These are phyloP conservation scores for Rhea pennata DNA, from an alignment of 2,113 vertebrate species.

Conservation along the genomic window DNA sequence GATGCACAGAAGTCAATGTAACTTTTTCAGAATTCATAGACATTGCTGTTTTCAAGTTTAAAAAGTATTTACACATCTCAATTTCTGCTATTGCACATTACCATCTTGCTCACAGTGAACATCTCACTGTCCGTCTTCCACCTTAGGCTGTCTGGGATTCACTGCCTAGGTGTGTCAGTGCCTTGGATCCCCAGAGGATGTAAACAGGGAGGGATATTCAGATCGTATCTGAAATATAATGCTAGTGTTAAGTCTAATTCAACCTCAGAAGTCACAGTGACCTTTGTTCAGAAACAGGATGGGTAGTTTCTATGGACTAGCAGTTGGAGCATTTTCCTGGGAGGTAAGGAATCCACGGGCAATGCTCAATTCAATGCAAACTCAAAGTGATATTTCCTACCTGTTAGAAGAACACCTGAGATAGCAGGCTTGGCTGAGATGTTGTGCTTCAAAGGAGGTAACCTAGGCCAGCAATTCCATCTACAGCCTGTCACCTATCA, in stretches of 20 bases:
- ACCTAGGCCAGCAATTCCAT: neutral
- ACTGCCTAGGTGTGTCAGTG: rapidly evolving
- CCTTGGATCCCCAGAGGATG: neutral
- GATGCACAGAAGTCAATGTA: neutral
- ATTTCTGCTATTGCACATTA: neutral
- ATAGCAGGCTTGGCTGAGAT: too few relatives aligned
- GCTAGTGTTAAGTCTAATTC: neutral
- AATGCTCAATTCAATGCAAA: neutral
- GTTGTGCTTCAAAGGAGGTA: neutral
- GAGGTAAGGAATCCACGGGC: neutral
- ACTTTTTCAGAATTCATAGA: neutral
- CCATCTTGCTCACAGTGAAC: neutral
- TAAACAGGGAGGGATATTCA: neutral
- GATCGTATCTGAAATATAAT: neutral
- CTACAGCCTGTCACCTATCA: neutral
- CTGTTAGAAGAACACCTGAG: neutral
- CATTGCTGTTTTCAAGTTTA: neutral
- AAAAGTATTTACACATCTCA: neutral
- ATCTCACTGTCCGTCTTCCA: neutral
- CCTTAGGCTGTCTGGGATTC: neutral
- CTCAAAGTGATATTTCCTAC: neutral
- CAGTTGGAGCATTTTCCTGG: neutral
- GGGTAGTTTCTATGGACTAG: neutral
- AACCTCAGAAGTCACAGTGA: neutral
- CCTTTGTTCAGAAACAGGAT: neutral